Percentiles rank a stretch among this genome's conserved stretches.
Conservation (phyloP, 2,113 vertebrate species). For the Phocoena sinus region DNA sequence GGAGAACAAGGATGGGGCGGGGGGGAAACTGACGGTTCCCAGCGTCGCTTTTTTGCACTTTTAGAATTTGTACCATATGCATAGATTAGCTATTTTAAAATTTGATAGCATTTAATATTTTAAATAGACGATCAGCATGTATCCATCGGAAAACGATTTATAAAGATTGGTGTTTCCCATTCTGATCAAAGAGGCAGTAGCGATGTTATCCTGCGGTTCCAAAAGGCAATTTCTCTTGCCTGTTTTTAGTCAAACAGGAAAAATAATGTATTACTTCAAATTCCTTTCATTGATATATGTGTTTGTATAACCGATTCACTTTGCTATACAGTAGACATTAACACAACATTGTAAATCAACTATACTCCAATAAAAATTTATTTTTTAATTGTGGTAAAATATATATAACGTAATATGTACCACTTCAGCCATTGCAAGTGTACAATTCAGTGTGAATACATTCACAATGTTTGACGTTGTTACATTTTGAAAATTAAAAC, state of each 20-base stretch:
- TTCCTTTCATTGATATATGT: background rate
- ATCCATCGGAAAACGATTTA: background rate
- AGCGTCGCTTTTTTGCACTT: background rate
- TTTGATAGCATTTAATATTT: background rate
- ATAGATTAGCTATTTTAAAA: background rate
- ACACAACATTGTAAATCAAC: too few relatives aligned
- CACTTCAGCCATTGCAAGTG: background rate
- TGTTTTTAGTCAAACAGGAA: background rate
- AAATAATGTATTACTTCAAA: background rate
- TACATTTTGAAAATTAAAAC: slow-evolving; percentile 1
- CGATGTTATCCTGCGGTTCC: rapidly evolving
- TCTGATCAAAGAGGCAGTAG: background rate
- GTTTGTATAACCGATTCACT: too few relatives aligned
- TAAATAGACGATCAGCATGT: background rate
- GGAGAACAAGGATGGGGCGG: rapidly evolving
- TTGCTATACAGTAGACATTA: too few relatives aligned
- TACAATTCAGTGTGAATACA: background rate
- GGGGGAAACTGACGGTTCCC: background rate
- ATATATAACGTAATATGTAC: background rate
- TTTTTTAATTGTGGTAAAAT: background rate
- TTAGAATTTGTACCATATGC: background rate
- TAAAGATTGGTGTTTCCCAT: background rate
- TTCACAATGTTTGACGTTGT: background rate
- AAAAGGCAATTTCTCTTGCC: background rate
- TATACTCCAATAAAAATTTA: too few relatives aligned